Conservation (phyloP, 2,888 invertebrate species). For the Cabera pusaria region DNA sequence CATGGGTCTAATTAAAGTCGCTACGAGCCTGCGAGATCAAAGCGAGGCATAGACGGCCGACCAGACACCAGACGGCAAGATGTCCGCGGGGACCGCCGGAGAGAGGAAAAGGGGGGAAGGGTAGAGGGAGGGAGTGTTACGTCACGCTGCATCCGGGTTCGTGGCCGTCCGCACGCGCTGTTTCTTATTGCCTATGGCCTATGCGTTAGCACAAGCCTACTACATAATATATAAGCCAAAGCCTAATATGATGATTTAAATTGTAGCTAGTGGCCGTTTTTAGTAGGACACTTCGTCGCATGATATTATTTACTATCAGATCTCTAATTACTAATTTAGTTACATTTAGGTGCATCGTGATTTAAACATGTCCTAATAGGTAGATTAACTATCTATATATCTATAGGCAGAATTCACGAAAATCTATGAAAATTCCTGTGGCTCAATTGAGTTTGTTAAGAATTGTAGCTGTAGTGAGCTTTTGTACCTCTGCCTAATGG, state of each 20-base stretch:
- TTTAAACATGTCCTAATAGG: too few species aligned
- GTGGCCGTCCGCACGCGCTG: conserved; percentile 74
- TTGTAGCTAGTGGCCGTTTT: too few species aligned
- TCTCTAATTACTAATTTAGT: too few species aligned
- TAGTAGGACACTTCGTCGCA: too few species aligned
- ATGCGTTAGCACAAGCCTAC: conserved; percentile 14
- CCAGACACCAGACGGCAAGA: conserved; percentile 62
- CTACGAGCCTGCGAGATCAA: conserved; percentile 47
- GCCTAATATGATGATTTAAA: conserved; percentile 30
- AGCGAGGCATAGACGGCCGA: conserved; percentile 63
- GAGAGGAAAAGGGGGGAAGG: conserved; percentile 35
- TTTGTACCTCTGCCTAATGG: too few species aligned
- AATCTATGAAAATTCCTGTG: too few species aligned
- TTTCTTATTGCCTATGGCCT: conserved; percentile 39
- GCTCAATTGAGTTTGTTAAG: too few species aligned
- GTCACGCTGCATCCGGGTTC: conserved; percentile 79
- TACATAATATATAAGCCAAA: conserved; percentile 35
- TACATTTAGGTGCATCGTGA: too few species aligned
- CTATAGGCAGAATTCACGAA: too few species aligned
- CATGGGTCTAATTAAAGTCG: conserved; percentile 29
- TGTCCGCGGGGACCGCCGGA: conserved; percentile 29
- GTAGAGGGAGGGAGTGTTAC: conserved; percentile 69
- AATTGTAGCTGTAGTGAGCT: too few species aligned
- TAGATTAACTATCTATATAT: too few species aligned
- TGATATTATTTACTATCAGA: too few species aligned